phyloP scores from a whole-genome alignment of 2,797 vertebrate genomes.

The Sparus aurata region DNA sequence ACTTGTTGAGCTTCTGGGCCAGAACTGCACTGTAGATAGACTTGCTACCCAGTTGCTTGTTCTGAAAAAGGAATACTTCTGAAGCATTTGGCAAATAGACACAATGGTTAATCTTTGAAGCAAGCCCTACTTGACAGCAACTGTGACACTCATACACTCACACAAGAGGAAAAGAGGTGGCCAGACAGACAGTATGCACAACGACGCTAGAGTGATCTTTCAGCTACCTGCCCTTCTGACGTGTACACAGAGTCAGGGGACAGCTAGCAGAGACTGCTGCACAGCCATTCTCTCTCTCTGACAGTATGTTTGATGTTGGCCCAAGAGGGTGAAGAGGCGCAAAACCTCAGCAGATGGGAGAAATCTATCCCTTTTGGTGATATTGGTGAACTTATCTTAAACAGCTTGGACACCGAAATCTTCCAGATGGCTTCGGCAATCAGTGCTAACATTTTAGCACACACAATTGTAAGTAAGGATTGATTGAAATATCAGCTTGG shows the following conservation, averaged over 20 bases:
- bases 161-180: conserved; percentile 11
- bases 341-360: conserved; percentile 54
- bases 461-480: too few relatives aligned
- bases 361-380: conserved; percentile 43
- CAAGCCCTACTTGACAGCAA: conserved; percentile 20
- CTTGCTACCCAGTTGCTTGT: conserved; percentile 39
- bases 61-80: conserved; percentile 45
- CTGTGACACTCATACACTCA: conserved; percentile 33
- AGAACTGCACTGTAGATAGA: conserved; percentile 48
- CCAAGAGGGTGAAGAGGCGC: conserved; percentile 58
- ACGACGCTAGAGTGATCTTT: conserved; percentile 42
- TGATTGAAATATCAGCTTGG: background rate
- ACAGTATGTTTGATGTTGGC: conserved; percentile 70
- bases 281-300: conserved; percentile 49
- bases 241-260: conserved; percentile 33
- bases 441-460: background rate
- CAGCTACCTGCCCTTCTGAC: conserved; percentile 55
- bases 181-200: conserved; percentile 33
- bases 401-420: background rate
- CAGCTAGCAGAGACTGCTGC: conserved; percentile 46
- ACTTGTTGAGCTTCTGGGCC: conserved; percentile 32
- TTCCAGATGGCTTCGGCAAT: too few relatives aligned
- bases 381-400: background rate
- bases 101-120: conserved; percentile 49
- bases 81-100: conserved; percentile 61